Base-by-base conservation (phyloP, 2,888 invertebrate genomes). In the Lordiphosa fenestrarum region DNA sequence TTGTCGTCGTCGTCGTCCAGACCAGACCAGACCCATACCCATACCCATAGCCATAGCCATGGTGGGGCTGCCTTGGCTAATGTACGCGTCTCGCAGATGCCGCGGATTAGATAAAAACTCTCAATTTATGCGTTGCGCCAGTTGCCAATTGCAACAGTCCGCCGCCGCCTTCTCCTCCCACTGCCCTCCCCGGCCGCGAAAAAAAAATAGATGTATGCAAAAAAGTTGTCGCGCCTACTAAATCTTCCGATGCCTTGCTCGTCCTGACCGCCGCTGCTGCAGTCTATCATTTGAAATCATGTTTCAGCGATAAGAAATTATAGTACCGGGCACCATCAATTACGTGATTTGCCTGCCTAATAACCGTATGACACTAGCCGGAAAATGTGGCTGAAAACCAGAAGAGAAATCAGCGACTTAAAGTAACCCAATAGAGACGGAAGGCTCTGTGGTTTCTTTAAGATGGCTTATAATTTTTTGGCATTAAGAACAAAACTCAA, bases 21-120 rank as follows among this genome's bases (percentile, higher is more conserved):
- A 23, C 59, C 58, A 59, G 60, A 60, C 58, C 36, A 58, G 59
- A 10, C 59, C 59, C 19, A 19, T 19, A 19, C 19, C 61, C 60
- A 40, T 36, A 35, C 49, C 48, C 33, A 38, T 40, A n/a, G n/a
- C n/a, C n/a, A n/a, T n/a, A n/a, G n/a, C n/a, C n/a, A n/a, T n/a
- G 40, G 30, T 30, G 19, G 25, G 6, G 25, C 25, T 25, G 25
- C 25, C 19, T 30, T 50, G 61, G 63, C 78, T 77, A 77, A 77
- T 77, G 77, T 73, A 77, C 73, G 77, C 77, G 73, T 66, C 80
- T 77, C 71, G 63, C 80, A 80, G 80, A 81, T 81, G 80, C 80
- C 85, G 84, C 85, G 82, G 80, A 81, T 81, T 85, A 81, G 80
- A 81, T 81, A 85, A 81, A 80, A 80, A 73, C 82, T 77, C 84